Evolutionary conservation across 2,113 vertebrate species (phyloP).

Genomic region (Naja naja): DNA sequence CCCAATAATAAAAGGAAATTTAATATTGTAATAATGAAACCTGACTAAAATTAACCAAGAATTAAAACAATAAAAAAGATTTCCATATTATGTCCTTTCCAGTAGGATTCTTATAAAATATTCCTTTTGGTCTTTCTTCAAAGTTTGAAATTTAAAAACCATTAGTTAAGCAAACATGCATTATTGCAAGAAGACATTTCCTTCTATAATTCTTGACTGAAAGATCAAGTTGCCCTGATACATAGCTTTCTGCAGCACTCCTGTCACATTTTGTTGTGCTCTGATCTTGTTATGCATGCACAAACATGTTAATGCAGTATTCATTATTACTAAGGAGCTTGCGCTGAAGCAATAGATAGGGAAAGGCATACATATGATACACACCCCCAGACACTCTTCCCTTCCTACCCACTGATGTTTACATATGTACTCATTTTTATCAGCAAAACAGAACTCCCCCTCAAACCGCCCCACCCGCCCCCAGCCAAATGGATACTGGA

Average conservation of each 20-base stretch:
- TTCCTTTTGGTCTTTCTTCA: conserved; percentile 38
- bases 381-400: conserved; percentile 25
- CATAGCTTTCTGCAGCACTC: conserved; percentile 7
- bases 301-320: conserved; percentile 59
- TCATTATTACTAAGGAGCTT: conserved; percentile 53
- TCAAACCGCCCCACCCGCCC: not conserved
- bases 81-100: conserved; percentile 35
- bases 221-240: not conserved
- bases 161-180: not conserved
- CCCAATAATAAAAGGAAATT: conserved; percentile 30
- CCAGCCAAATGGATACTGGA: conserved; percentile 6
- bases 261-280: conserved; percentile 48
- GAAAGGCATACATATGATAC: conserved; percentile 14
- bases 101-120: conserved; percentile 30
- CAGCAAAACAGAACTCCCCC: conserved; percentile 3
- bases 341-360: conserved; percentile 34
- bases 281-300: conserved; percentile 42
- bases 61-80: conserved; percentile 51
- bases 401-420: conserved; percentile 31
- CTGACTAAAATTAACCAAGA: conserved; percentile 38
- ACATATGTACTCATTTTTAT: conserved; percentile 35
- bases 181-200: conserved; percentile 21
- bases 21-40: conserved; percentile 32
- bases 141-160: conserved; percentile 46
- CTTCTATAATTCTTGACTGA: conserved; percentile 24